phyloP scores from a whole-genome alignment of 2,797 vertebrate species.

The Hippocampus kuda region DNA sequence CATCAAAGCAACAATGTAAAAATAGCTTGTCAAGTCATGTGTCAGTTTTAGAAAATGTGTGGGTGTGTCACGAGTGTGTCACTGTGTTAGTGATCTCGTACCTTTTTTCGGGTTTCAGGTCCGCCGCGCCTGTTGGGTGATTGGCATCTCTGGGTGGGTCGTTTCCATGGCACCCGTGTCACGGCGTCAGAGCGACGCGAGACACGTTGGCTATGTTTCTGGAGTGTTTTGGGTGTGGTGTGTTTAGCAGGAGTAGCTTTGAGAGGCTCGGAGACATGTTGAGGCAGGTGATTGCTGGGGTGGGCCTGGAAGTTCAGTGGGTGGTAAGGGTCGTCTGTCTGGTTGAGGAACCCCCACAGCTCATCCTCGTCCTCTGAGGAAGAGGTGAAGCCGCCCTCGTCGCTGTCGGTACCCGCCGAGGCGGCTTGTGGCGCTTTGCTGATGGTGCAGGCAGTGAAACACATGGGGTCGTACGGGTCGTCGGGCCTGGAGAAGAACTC shows the following conservation, averaged over 20 bases:
- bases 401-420: conserved; percentile 21
- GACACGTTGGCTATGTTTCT: conserved; percentile 7
- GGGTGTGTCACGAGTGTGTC: not conserved
- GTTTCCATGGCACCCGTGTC: conserved; percentile 55
- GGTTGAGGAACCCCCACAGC: conserved; percentile 60
- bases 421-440: conserved; percentile 27
- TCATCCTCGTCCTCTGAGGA: conserved; percentile 63
- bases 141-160: conserved; percentile 9
- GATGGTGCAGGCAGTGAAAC: conserved; percentile 59
- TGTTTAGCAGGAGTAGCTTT: conserved; percentile 11
- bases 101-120: not conserved
- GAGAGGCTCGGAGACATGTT: conserved; percentile 15
- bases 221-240: conserved; percentile 25
- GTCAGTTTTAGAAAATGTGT: not conserved
- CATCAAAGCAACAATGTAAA: too few relatives aligned
- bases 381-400: conserved; percentile 31
- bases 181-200: conserved; percentile 38
- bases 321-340: conserved; percentile 64
- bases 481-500: conserved; percentile 58
- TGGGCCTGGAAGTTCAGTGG: conserved; percentile 66
- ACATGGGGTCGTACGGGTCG: conserved; percentile 72
- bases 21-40: too few relatives aligned
- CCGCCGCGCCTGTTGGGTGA: not conserved
- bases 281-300: conserved; percentile 30
- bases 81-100: not conserved